A percentile compares a stretch with the other conserved stretches of the same genome.
Evolutionary conservation across 2,797 vertebrate species (phyloP).

Genomic region (Delichon dasypus): DNA sequence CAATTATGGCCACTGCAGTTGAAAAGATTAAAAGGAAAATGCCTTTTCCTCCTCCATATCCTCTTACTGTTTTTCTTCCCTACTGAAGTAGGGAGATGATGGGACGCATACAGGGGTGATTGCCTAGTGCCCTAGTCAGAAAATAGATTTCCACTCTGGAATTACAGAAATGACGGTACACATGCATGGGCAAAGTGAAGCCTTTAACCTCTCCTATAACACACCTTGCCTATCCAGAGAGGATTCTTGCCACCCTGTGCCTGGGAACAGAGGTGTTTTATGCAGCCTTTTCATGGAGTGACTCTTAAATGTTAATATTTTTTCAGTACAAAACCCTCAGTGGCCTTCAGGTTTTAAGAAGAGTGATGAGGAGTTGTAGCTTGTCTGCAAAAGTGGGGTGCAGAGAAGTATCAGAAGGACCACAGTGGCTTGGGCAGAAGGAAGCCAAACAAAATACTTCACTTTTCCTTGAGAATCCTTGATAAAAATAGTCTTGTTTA

Average conservation of each 20-base stretch:
- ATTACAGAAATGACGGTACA: background rate
- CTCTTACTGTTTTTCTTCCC: background rate
- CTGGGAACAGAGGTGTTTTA: background rate
- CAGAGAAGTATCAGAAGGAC: background rate
- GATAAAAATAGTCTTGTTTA: background rate
- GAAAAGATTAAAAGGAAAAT: conserved; percentile 7
- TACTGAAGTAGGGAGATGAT: background rate
- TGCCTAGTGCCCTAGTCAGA: background rate
- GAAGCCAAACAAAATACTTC: background rate
- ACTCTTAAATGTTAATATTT: background rate
- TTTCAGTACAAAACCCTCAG: background rate
- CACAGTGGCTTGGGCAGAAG: background rate
- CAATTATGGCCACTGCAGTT: background rate
- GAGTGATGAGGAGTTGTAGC: background rate
- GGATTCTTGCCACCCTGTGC: background rate
- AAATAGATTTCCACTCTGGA: background rate
- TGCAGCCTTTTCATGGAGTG: background rate
- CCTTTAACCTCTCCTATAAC: background rate
- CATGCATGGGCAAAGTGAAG: background rate
- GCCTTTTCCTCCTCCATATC: background rate
- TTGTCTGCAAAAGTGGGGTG: background rate
- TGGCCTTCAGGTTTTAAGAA: background rate
- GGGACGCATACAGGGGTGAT: background rate
- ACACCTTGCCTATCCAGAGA: background rate
- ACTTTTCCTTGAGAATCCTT: background rate